Evolutionary conservation across 2,797 vertebrate species (phyloP), one percentile per base, ranked within the genome.

Genomic region (Gymnoscopelus microlampas): DNA sequence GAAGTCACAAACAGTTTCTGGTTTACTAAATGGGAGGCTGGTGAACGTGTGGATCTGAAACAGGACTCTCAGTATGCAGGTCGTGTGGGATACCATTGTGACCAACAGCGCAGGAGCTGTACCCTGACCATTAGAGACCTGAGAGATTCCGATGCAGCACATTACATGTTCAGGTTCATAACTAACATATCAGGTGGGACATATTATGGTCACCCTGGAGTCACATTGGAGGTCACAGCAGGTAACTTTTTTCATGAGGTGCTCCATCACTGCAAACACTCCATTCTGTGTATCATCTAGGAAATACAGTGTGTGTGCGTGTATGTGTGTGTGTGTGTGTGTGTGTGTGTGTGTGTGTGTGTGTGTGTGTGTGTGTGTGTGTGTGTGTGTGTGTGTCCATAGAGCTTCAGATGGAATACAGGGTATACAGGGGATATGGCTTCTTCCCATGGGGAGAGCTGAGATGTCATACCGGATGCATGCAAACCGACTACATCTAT

Each of bases 151-250:
- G 75, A 84, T 66, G 65, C 77, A 3, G 54, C 71, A 1, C n/a
- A 23, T 32, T 87, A 78, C 68, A 76, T 51, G n/a, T 80, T 84
- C 49, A 74, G 4, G 3, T 70, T 82, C 35, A 65, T 0, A 53
- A 74, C 77, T 29, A 23, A 66, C 53, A 60, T 4, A 0, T 0
- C 0, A 10, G 11, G 0, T 1, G 19, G 60, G 0, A 9, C 3
- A 5, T 79, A 2, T 13, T 12, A 10, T 49, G 74, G 68, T 56
- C 0, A 0, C 1, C 5, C 65, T 68, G 74, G 77, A 65, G 74
- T 81, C 48, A 4, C 3, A 26, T 44, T 84, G 48, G 8, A 15
- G 9, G 75, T 84, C 23, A 57, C 48, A 80, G 81, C 48, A 80
- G 81, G 84, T 86, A 74, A 54, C 2, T 13, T 5, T 39, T 58